These are phyloP conservation scores for Cydia strobilella DNA, from an alignment of 1,140 invertebrate species.

Conservation along the genomic window DNA sequence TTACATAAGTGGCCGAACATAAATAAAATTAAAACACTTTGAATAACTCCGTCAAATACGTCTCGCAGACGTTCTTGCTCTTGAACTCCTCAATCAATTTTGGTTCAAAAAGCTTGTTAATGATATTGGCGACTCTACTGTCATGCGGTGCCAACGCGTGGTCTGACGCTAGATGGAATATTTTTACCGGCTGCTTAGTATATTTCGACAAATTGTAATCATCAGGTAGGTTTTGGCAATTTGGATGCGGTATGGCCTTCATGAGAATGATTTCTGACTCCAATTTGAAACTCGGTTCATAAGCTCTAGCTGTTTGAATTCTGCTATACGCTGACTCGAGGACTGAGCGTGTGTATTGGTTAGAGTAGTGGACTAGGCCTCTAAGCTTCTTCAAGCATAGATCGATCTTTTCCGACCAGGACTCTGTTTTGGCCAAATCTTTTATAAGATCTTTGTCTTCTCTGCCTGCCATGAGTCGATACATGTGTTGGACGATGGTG, in stretches of 20 bases:
- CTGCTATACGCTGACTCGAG: constrained; percentile 40
- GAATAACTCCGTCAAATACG: constrained; percentile 36
- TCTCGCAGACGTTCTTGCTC: constrained; percentile 40
- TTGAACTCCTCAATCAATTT: constrained; percentile 41
- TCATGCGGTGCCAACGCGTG: constrained; percentile 40
- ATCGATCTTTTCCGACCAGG: constrained; percentile 40
- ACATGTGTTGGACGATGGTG: constrained; percentile 39
- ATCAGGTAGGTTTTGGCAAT: constrained; percentile 34
- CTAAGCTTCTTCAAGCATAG: constrained; percentile 37
- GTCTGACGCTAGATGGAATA: constrained; percentile 40
- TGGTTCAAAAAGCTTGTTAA: constrained; percentile 40
- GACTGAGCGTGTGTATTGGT: constrained; percentile 39
- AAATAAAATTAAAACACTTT: not conserved
- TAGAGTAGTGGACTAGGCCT: constrained; percentile 32
- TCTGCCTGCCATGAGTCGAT: constrained; percentile 37
- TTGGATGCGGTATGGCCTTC: constrained; percentile 36
- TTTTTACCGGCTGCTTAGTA: constrained; percentile 36
- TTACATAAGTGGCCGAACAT: constrained; percentile 1
- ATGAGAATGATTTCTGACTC: constrained; percentile 44
- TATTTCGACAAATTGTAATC: constrained; percentile 46
- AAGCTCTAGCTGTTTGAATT: constrained; percentile 38
- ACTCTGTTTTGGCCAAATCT: constrained; percentile 34
- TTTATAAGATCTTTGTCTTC: constrained; percentile 35
- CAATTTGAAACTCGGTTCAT: constrained; percentile 41
- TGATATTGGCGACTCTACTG: constrained; percentile 38